Evolutionary conservation across 92 coral and sea anemone species (phyloP), one percentile per base, ranked within the genome.

Genomic region (Isaurus tuberculatus): DNA sequence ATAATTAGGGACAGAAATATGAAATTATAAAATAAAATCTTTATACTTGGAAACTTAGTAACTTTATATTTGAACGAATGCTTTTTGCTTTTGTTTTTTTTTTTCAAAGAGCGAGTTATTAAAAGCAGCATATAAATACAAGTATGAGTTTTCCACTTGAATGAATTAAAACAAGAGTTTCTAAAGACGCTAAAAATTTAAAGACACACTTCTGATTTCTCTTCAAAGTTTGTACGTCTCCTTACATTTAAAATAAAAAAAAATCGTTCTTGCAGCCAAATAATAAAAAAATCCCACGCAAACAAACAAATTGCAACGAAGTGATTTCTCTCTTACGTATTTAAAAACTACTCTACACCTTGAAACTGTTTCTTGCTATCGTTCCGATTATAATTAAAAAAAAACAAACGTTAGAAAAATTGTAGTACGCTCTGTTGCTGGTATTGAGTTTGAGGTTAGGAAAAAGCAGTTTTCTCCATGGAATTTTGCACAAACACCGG

Each of bases 401-500:
- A 33, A 26, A 6, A 17, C 22, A 17, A 22, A 42, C 25, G 5
- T 43, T 16, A 22, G 34, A 42, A 26, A 69, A 2, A 25, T 36
- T 72, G 6, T 14, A 72, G 60, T 72, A 2, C 27, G 27, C 61
- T 14, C 5, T 22, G 15, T 44, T 8, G 6, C 43, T 25, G 30
- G 15, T 10, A 22, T 26, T 44, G 23, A 44, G 11, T 25, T 27
- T 25, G 19, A 3, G 28, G 61, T 72, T 43, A 2, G 42, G 4
- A 13, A 72, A 72, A 43, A 27, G 20, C 14, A 4, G 33, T 23
- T 16, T 44, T 72, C 61, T 7, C 32, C 78, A n/a, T n/a, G 78
- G 78, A 25, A 44, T 72, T 72, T 72, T 27, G 11, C 34, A 2
- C 74, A 69, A 72, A n/a, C 25, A 72, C 78, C 78, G 16, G 78